phyloP scores from a whole-genome alignment of 1,140 invertebrate species.

The Tetranychus cinnabarinus region DNA sequence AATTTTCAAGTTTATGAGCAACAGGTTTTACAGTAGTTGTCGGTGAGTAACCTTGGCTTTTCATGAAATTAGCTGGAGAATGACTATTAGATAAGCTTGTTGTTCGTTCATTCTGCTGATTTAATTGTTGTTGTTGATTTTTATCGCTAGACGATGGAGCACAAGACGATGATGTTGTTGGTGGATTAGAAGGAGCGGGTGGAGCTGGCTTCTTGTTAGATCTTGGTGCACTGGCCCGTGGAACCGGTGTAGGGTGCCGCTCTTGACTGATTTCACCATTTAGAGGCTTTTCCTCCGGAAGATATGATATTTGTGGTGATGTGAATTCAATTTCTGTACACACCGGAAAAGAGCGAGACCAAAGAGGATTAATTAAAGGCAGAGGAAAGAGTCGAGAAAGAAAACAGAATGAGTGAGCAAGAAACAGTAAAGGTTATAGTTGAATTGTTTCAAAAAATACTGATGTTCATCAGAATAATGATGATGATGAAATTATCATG shows the following conservation, averaged over 20 bases:
- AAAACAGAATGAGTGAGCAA: no score
- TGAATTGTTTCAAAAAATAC: no score
- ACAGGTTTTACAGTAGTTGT: background rate
- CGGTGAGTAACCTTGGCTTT: background rate
- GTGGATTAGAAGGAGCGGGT: background rate
- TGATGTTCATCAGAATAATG: no score
- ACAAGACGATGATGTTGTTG: no score
- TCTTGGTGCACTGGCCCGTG: background rate
- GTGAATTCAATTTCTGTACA: background rate
- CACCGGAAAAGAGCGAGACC: background rate
- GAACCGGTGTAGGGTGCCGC: background rate
- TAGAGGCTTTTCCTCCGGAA: background rate
- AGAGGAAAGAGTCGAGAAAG: background rate
- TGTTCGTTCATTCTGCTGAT: no score
- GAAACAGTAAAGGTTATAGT: no score
- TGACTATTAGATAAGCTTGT: background rate
- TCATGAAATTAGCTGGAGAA: background rate
- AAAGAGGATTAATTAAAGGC: background rate
- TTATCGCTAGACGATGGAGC: no score
- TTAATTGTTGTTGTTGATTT: no score
- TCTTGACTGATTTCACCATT: background rate
- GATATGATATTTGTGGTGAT: background rate
- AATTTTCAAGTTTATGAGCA: background rate
- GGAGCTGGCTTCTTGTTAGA: background rate
- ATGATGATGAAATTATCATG: conserved; percentile 17